Base-by-base conservation (phyloP, 2,888 invertebrate species). In the Polymixis lichenea region DNA sequence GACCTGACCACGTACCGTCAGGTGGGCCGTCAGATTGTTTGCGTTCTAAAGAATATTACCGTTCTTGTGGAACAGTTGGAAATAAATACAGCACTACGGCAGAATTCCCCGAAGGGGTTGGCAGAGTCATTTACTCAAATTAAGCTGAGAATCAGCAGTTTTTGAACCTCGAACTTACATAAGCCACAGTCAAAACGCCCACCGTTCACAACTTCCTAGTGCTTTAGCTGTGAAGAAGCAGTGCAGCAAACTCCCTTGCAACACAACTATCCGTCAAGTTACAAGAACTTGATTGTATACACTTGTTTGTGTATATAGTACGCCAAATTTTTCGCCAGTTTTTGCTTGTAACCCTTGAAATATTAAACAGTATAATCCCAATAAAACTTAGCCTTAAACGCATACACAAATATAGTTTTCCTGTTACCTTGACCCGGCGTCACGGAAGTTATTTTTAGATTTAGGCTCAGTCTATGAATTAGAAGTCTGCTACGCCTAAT, bases 361-460 rank as follows among this genome's bases (percentile, higher is more conserved):
- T 58, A 70, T 53, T 58, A 9, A 60, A n/a, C 46, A 56, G 9
- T 51, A 25, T 70, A 67, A 73, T 56, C 82, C 64, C 32, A 71
- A 60, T 67, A 60, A 38, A 49, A 61, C 70, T 77, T 60, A 69
- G 79, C 82, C 65, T 75, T 65, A 75, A 65, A 38, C 46, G 25
- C n/a, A 51, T 65, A 72, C 74, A 81, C 69, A 77, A 88, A 87
- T 87, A 87, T 87, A 87, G 83, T 88, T 90, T 90, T 88, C 89
- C 87, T 87, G 71, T 84, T 73, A 43, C 89, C 89, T 89, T 88
- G 89, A 86, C 83, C 82, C 80, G 65, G 61, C 77, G 43, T 51
- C 77, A 80, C 73, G 53, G n/a, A 64, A 13, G 77, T 67, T 88
- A 83, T 88, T 81, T 85, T 84, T 85, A 88, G 77, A 62, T 79